Base-by-base conservation (phyloP, 2,888 invertebrate genomes). In the Drosophila paramelanica region DNA sequence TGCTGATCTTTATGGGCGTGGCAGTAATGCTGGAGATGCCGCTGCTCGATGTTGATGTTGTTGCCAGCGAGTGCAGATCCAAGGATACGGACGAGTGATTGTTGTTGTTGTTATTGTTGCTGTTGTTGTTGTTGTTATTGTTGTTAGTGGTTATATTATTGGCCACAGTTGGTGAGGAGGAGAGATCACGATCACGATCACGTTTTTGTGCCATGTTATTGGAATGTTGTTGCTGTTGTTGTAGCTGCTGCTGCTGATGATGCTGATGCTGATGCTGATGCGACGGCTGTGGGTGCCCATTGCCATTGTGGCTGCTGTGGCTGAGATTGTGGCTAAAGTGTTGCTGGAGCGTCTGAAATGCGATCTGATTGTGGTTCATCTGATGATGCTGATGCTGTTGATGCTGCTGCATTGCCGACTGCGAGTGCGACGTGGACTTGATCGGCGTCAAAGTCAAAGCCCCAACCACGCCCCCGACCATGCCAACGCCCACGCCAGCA, bases 141-240 rank as follows among this genome's bases (percentile, higher is more conserved):
- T 41, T 65, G 65, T 45, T 77, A 43, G 25, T 67, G 56, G 49
- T 65, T 43, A 39, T 49, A 57, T 58, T 69, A 47, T 52, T 66
- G 56, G 69, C 57, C 77, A 51, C 39, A 50, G 74, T 64, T 75
- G 73, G 66, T 78, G 75, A 76, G 78, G 76, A 71, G 50, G 88
- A 88, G 85, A 85, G 88, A 85, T 85, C 85, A 85, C 85, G 82
- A 83, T 86, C 82, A 83, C 81, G 82, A 87, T 83, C 83, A 83
- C 83, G 83, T 84, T 84, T 84, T 84, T 86, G 89, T 86, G 83
- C 82, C 81, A 86, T 88, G 84, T 83, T 82, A 76, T 78, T 89
- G 90, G 90, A 89, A 87, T 89, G 89, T 89, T 87, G 81, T 68
- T 89, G 77, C 52, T 81, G 77, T 7, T 75, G 81, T 2, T 83